Evolutionary conservation across 2,797 vertebrate genomes (phyloP), one percentile per base, ranked within the genome.

Genomic region (Melanotaenia parkinsoni): DNA sequence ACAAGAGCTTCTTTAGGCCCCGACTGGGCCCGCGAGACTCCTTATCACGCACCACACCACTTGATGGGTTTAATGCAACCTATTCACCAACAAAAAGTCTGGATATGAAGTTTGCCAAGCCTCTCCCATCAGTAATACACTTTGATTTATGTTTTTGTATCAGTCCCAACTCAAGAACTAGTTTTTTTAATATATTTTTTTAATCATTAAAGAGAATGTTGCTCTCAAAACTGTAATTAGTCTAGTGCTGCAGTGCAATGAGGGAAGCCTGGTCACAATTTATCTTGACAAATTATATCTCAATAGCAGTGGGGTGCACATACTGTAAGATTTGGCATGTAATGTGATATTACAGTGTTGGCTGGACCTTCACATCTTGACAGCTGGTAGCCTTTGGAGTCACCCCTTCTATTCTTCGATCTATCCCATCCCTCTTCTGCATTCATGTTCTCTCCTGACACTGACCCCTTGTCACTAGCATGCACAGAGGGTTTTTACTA

Each of bases 21-120:
- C 92, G 63, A 45, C 87, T 92, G 91, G 87, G 82, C 95, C 92
- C 92, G 18, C 63, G 95, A 95, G 96, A 94, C 54, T 22, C 85
- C 92, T 91, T 90, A 93, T 90, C 91, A 93, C 91, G 81, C 89
- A 93, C 87, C 67, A 83, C 84, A 92, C 86, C 92, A 92, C 91
- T 96, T 94, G 92, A 94, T 90, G 94, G 92, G 91, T 92, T 95
- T 96, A 96, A 96, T 93, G 95, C 93, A 96, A 94, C 88, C 91
- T 93, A 94, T 96, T 97, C 96, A 95, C 92, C 95, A 92, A 95
- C 92, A 95, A 94, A 32, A 94, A 95, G 90, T 92, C 77, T 87
- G 82, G 73, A 80, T 82, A 77, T 80, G 88, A 88, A 91, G 82
- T 91, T 91, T 0, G 67, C 77, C 77, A 79, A 87, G 81, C 58